A percentile compares a stretch with the other conserved stretches of the same genome.
Evolutionary conservation across 2,113 vertebrate species (phyloP).

Genomic region (Hylia prasina): DNA sequence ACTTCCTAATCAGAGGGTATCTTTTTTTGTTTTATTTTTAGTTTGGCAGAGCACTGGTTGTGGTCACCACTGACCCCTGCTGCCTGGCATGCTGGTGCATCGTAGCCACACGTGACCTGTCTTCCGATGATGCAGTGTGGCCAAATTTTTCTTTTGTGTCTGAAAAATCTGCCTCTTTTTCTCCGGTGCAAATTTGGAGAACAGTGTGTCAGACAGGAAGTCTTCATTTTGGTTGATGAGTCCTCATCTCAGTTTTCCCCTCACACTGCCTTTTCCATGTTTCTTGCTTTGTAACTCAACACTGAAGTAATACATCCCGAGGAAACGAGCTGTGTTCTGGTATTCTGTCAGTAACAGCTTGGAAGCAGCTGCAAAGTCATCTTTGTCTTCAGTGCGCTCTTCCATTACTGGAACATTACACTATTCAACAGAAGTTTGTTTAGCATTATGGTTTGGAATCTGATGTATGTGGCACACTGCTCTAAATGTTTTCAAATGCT

Average conservation of each 20-base stretch:
- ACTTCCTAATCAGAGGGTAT: neutral
- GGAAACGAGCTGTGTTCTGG: neutral
- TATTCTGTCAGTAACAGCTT: neutral
- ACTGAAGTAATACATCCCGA: neutral
- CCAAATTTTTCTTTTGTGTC: neutral
- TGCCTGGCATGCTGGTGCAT: neutral
- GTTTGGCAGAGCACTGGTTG: neutral
- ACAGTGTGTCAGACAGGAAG: neutral
- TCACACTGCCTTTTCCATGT: neutral
- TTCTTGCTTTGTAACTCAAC: neutral
- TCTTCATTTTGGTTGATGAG: neutral
- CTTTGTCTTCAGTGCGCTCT: neutral
- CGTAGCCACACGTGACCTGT: neutral
- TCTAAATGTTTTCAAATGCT: neutral
- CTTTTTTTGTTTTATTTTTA: neutral
- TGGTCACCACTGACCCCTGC: neutral
- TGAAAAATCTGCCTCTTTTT: neutral
- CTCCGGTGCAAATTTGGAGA: neutral
- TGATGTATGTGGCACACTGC: neutral
- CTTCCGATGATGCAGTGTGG: neutral
- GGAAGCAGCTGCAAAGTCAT: neutral
- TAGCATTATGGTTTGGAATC: neutral
- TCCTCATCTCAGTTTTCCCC: neutral
- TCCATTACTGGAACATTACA: neutral
- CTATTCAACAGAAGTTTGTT: neutral